Percentiles rank a stretch among this genome's conserved stretches.
Conservation (phyloP, 2,113 vertebrate species). For the Campylomormyrus numenius region DNA sequence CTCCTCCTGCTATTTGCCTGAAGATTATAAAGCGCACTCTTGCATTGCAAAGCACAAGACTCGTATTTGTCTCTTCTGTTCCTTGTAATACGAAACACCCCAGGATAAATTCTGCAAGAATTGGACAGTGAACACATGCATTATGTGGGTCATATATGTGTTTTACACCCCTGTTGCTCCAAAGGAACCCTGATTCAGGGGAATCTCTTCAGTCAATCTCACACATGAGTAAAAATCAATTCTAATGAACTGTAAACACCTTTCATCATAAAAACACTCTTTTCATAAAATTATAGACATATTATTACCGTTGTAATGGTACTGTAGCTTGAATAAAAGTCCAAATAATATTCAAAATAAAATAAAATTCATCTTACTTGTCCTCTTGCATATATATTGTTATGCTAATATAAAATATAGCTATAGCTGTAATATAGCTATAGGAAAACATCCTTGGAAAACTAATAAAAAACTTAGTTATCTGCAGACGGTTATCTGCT, state of each 20-base stretch:
- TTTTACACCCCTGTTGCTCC: background rate
- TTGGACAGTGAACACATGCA: background rate
- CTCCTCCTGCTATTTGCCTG: background rate
- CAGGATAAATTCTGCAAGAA: background rate
- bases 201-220: constrained; percentile 1
- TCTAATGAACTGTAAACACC: constrained; percentile 4
- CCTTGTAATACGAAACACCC: background rate
- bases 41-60: background rate
- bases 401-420: background rate
- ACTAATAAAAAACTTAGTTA: background rate
- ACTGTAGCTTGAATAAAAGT: background rate
- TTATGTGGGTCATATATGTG: background rate
- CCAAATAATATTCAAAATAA: background rate
- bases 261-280: background rate
- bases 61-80: background rate
- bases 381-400: background rate
- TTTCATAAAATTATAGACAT: background rate
- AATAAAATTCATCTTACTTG: background rate
- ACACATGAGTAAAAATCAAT: background rate
- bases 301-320: background rate
- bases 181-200: constrained; percentile 5
- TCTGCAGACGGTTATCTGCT: background rate
- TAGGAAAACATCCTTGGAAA: background rate
- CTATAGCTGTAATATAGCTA: background rate
- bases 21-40: background rate